Evolutionary conservation across 2,113 vertebrate species (phyloP).

Genomic region (Zapornia atra): DNA sequence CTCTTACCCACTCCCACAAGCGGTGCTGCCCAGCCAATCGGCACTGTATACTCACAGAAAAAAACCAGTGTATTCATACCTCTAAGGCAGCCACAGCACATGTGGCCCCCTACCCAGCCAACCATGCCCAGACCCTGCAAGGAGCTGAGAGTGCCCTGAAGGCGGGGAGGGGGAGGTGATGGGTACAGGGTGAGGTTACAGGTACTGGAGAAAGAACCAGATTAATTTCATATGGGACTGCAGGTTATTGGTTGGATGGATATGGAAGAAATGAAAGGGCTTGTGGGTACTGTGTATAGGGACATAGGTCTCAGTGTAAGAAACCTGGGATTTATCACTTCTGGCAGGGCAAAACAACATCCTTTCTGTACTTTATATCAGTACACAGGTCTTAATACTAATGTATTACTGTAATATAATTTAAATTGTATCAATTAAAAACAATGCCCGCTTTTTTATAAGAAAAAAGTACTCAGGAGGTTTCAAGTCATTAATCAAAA

Average conservation of each 20-base stretch:
- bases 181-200: neutral
- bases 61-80: neutral
- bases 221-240: neutral
- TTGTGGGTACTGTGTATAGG: neutral
- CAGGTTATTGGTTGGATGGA: neutral
- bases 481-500: neutral
- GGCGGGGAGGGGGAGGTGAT: neutral
- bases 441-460: neutral
- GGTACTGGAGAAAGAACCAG: neutral
- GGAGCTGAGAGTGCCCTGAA: neutral
- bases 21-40: fast-evolving
- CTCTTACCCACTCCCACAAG: fast-evolving
- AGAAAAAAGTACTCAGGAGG: neutral
- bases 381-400: neutral
- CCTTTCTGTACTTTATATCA: neutral
- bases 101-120: neutral
- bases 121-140: fast-evolving
- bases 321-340: neutral
- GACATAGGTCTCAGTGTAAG: neutral
- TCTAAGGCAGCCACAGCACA: neutral
- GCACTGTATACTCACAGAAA: fast-evolving
- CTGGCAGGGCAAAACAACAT: neutral
- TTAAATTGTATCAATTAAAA: neutral
- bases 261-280: neutral
- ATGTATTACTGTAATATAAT: neutral